These are phyloP conservation scores for Thripadectes ignobilis DNA, from an alignment of 2,797 vertebrate genomes.

Conservation along the genomic window DNA sequence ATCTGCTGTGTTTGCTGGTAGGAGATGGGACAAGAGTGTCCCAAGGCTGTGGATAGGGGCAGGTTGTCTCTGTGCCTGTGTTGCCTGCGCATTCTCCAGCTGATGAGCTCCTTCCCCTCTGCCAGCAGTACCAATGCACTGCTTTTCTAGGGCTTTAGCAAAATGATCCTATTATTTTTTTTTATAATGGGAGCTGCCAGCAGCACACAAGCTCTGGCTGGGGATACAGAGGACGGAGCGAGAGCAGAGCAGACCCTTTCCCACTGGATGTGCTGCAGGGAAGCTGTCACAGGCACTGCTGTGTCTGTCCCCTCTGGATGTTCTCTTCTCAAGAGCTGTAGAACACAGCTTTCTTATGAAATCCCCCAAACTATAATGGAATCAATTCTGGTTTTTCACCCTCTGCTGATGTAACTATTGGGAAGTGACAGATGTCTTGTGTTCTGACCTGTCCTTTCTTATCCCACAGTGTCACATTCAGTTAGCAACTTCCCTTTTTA, in stretches of 20 bases:
- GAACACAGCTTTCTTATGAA: too few relatives aligned
- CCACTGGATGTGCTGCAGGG: too few relatives aligned
- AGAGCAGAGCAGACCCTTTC: not conserved
- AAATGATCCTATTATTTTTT: not conserved
- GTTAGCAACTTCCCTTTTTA: not conserved
- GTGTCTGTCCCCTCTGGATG: too few relatives aligned
- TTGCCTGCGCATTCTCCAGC: not conserved
- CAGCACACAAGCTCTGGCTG: not conserved
- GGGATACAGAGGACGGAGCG: rapidly evolving
- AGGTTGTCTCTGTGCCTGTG: not conserved
- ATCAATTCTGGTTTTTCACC: too few relatives aligned
- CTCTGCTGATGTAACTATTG: not conserved
- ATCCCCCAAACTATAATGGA: too few relatives aligned
- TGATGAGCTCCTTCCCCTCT: not conserved
- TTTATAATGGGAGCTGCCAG: not conserved
- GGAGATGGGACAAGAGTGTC: not conserved
- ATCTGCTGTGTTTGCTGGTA: not conserved
- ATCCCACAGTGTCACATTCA: not conserved
- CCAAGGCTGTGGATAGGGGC: not conserved
- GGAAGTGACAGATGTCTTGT: not conserved
- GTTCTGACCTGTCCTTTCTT: not conserved
- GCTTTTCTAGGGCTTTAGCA: not conserved
- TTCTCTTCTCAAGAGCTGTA: too few relatives aligned
- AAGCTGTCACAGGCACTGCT: too few relatives aligned
- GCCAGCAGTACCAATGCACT: not conserved